These are phyloP conservation scores for Salvelinus namaycush DNA, from an alignment of 2,113 vertebrate genomes.

Conservation along the genomic window DNA sequence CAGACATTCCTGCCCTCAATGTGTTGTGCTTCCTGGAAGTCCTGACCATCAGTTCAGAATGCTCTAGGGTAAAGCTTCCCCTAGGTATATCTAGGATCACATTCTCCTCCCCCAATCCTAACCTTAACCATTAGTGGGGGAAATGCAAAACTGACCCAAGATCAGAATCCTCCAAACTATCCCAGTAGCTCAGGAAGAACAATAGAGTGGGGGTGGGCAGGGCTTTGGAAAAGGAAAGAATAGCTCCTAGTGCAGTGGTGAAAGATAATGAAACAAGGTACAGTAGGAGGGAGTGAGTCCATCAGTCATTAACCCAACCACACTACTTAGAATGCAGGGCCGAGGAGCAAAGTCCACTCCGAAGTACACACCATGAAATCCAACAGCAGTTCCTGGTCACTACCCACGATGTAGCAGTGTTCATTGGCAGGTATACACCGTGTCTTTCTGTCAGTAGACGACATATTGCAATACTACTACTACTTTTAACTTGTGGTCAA, in stretches of 20 bases:
- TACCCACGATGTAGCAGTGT: background rate
- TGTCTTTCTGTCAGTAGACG: background rate
- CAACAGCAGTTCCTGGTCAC: conserved; percentile 1
- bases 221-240: conserved; percentile 12
- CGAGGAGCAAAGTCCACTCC: conserved; percentile 56
- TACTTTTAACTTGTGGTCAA: background rate
- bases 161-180: too few relatives aligned
- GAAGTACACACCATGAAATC: background rate
- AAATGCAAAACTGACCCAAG: too few relatives aligned
- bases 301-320: conserved; percentile 61
- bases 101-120: too few relatives aligned
- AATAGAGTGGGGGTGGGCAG: too few relatives aligned
- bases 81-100: too few relatives aligned
- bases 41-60: too few relatives aligned
- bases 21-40: background rate
- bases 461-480: too few relatives aligned
- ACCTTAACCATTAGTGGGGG: too few relatives aligned
- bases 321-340: background rate
- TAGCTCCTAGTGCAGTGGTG: conserved; percentile 8
- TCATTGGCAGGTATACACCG: too few relatives aligned
- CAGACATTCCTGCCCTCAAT: conserved; percentile 51
- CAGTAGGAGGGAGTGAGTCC: conserved; percentile 36
- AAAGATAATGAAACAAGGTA: conserved; percentile 14
- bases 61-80: too few relatives aligned
- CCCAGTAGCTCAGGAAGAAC: conserved; percentile 42